Evolutionary conservation across 2,113 vertebrate species (phyloP).

Genomic region (Bettongia penicillata): DNA sequence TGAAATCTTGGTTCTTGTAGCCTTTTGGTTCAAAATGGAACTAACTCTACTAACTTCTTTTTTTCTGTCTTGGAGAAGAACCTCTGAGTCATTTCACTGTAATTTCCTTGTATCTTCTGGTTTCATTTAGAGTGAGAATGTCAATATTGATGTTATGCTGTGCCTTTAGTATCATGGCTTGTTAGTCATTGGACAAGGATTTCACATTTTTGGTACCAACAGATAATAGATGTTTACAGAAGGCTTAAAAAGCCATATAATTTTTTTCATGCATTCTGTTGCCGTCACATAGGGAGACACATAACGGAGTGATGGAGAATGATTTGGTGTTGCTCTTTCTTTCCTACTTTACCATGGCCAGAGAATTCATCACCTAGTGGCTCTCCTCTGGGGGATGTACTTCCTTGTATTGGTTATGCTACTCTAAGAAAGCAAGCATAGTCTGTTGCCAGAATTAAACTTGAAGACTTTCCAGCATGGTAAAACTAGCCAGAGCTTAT

Average conservation of each 20-base stretch:
- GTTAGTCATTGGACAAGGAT: not conserved
- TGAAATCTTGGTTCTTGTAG: not conserved
- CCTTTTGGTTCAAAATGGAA: not conserved
- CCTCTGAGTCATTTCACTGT: not conserved
- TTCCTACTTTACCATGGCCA: not conserved
- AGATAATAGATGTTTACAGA: not conserved
- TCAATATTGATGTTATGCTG: not conserved
- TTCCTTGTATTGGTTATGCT: not conserved
- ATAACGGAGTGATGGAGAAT: not conserved
- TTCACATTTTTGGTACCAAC: not conserved
- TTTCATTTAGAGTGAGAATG: constrained; percentile 1
- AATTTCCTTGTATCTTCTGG: not conserved
- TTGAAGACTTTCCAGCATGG: not conserved
- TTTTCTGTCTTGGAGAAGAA: not conserved
- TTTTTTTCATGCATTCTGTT: not conserved
- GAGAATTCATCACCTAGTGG: not conserved
- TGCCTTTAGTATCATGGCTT: not conserved
- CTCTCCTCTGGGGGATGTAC: not conserved
- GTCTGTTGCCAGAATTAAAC: not conserved
- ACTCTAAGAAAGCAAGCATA: not conserved
- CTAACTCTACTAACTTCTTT: not conserved
- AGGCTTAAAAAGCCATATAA: not conserved
- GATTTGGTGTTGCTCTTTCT: not conserved
- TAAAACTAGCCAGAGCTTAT: not conserved
- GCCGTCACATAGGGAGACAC: not conserved